Evolutionary conservation across 64 coral and sea anemone species (phyloP), one percentile per base, ranked within the genome.

Genomic region (Catalaphyllia jardinei): DNA sequence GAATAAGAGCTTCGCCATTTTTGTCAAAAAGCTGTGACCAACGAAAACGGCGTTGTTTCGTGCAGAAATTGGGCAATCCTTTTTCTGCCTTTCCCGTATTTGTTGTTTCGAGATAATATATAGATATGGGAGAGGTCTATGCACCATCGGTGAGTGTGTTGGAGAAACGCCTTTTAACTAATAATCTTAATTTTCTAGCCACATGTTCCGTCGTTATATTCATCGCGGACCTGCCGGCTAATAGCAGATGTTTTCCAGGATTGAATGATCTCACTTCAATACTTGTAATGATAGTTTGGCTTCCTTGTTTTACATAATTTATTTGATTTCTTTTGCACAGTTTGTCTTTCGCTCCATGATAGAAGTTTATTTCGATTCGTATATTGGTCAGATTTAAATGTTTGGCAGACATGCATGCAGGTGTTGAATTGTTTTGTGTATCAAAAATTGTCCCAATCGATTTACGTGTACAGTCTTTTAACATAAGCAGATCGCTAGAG

Each of bases 121-220:
- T 81, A 89, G 79, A 82, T 69, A 96, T 96, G 95, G 91, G 95
- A 46, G 95, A 96, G 74, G 95, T 93, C 6, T 96, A 96, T 85
- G 77, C 91, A 33, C 76, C 80, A 22, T 91, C 95, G 83, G 95
- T 96, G 79, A 91, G 95, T 93, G 79, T 76, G 67, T 24, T 15
- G 17, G 24, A 28, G 9, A 10, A 52, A 5, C 2, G 3, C 25
- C 19, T 49, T 54, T 18, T 3, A 22, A 31, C 4, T 10, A 83
- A 46, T 83, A 38, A 33, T 30, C 29, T 35, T 57, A 55, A 65
- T 62, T 83, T 83, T 65, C 29, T 13, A 38, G 52, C 51, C 29
- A 61, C 79, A 65, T 64, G 79, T 60, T 33, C 22, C 4, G 38
- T 39, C 38, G 38, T 39, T n/a, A n/a, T 39, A 39, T 39, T 4